phyloP scores from a whole-genome alignment of 1,140 invertebrate genomes.

The Solenopsis invicta region DNA sequence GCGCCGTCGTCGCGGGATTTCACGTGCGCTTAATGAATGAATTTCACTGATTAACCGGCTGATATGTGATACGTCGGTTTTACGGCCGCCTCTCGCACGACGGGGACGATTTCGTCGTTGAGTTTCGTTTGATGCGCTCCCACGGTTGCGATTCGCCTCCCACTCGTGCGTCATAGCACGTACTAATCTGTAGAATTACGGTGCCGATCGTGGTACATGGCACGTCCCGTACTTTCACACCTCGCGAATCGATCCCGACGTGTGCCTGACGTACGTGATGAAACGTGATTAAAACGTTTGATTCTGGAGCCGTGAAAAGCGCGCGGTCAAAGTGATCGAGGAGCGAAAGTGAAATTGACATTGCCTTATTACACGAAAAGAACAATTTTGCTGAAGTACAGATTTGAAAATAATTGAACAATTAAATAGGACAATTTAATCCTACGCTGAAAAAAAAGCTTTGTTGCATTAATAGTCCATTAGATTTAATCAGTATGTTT shows the following conservation, averaged over 20 bases:
- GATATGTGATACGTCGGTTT: constrained; percentile 51
- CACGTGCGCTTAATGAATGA: constrained; percentile 55
- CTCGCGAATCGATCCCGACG: background rate
- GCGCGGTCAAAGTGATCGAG: background rate
- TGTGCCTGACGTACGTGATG: background rate
- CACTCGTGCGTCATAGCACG: background rate
- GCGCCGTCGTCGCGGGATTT: background rate
- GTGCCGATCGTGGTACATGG: background rate
- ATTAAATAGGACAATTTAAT: too few relatives aligned
- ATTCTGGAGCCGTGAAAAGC: background rate
- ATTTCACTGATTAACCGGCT: constrained; percentile 53
- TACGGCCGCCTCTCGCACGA: constrained; percentile 23
- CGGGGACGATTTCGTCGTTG: constrained; percentile 38
- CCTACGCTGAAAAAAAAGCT: too few relatives aligned
- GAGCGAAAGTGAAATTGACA: constrained; percentile 11
- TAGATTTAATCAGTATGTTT: too few relatives aligned
- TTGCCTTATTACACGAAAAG: background rate
- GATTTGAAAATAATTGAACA: too few relatives aligned
- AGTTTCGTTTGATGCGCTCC: constrained; percentile 21
- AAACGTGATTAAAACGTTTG: constrained; percentile 6
- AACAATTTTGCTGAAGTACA: too few relatives aligned
- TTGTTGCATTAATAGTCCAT: too few relatives aligned
- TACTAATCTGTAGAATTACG: constrained; percentile 16
- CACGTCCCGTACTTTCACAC: background rate
- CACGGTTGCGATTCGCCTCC: constrained; percentile 26